Percentiles rank a stretch among this genome's conserved stretches.
These are phyloP conservation scores for Pyralis farinalis DNA, from an alignment of 2,888 invertebrate species.

Conservation along the genomic window DNA sequence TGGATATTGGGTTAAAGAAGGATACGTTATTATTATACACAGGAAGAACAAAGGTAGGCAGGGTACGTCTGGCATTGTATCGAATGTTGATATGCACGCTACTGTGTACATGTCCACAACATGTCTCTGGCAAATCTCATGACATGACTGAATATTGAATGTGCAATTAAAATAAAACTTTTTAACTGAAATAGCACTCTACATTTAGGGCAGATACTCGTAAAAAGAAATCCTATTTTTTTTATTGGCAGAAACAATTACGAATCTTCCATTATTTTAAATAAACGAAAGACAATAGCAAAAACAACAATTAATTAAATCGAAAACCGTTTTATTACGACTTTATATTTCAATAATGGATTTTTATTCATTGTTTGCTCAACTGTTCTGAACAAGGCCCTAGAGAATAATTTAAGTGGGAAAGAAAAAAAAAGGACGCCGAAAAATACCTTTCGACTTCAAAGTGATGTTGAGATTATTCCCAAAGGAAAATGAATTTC, in stretches of 20 bases:
- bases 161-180: too few relatives aligned
- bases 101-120: too few relatives aligned
- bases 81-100: too few relatives aligned
- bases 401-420: slow-evolving; percentile 30
- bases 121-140: too few relatives aligned
- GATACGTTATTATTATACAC: too few relatives aligned
- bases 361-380: slow-evolving; percentile 14
- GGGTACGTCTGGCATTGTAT: too few relatives aligned
- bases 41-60: too few relatives aligned
- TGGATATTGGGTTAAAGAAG: too few relatives aligned
- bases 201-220: too few relatives aligned
- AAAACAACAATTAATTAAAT: slow-evolving; percentile 3
- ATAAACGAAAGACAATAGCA: neutral
- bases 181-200: too few relatives aligned
- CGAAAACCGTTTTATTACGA: neutral
- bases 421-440: slow-evolving; percentile 5
- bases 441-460: slow-evolving; percentile 29
- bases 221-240: too few relatives aligned
- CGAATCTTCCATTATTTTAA: neutral
- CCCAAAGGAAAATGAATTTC: slow-evolving; percentile 36
- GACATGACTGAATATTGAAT: too few relatives aligned
- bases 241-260: neutral
- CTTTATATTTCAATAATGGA: slow-evolving; percentile 10
- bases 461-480: slow-evolving; percentile 34
- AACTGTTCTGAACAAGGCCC: slow-evolving; percentile 4